A percentile compares a stretch with the other conserved stretches of the same genome.
Evolutionary conservation across 2,797 vertebrate species (phyloP).

Genomic region (Semaprochilodus insignis): DNA sequence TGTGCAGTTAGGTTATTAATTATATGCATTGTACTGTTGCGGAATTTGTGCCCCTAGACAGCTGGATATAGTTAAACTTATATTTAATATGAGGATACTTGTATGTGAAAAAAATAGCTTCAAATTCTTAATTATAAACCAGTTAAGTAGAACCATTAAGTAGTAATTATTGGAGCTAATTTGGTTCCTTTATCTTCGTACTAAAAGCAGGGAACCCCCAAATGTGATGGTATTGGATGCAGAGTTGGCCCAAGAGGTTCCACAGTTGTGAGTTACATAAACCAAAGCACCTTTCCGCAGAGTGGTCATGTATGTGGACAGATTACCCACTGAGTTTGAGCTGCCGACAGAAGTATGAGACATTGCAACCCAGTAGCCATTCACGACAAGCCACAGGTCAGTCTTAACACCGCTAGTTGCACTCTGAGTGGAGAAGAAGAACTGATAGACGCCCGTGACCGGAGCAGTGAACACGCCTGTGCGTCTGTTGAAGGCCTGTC

Average conservation of each 20-base stretch:
- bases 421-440: constrained; percentile 62
- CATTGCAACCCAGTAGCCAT: constrained; percentile 58
- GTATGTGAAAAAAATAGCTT: no score
- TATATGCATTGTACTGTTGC: no score
- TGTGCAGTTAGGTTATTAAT: no score
- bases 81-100: no score
- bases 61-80: no score
- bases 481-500: constrained; percentile 51
- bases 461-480: constrained; percentile 58
- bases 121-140: no score
- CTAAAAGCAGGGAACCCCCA: constrained; percentile 64
- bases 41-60: no score
- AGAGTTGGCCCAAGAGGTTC: constrained; percentile 63
- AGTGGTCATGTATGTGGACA: constrained; percentile 57
- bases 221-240: constrained; percentile 64
- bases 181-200: constrained; percentile 2
- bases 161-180: background rate
- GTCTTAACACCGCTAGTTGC: constrained; percentile 24
- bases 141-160: background rate
- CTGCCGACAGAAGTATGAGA: constrained; percentile 46
- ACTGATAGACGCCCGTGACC: constrained; percentile 60
- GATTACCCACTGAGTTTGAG: constrained; percentile 49
- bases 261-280: constrained; percentile 65
- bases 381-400: constrained; percentile 63
- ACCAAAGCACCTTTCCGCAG: constrained; percentile 57